phyloP scores from a whole-genome alignment of 2,797 vertebrate species.

The Eleutherodactylus coqui region DNA sequence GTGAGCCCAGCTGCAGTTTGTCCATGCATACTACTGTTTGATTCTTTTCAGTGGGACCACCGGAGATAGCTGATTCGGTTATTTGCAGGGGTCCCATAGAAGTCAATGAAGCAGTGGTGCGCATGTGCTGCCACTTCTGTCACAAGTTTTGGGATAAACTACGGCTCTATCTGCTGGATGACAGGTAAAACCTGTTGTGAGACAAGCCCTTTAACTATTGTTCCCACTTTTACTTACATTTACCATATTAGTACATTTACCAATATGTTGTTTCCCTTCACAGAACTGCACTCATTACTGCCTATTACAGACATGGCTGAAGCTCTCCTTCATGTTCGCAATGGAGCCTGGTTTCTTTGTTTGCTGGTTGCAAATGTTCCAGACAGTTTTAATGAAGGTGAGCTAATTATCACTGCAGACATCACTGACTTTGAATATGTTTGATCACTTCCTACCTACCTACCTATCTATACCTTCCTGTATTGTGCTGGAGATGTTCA shows the following conservation, averaged over 20 bases:
- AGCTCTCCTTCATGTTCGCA: constrained; percentile 92
- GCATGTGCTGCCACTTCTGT: too few relatives aligned
- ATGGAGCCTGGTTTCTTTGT: constrained; percentile 97
- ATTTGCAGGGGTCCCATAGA: too few relatives aligned
- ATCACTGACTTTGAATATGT: neutral
- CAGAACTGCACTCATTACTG: constrained; percentile 92
- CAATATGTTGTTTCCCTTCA: neutral
- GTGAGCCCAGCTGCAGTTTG: too few relatives aligned
- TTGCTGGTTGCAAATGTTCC: constrained; percentile 97
- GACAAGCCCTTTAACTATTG: too few relatives aligned
- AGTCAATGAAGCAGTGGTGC: too few relatives aligned
- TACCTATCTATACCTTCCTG: neutral
- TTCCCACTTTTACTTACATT: too few relatives aligned
- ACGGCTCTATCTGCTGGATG: too few relatives aligned
- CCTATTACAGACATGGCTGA: constrained; percentile 97
- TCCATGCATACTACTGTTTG: too few relatives aligned
- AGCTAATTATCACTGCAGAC: constrained; percentile 12
- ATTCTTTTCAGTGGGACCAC: too few relatives aligned
- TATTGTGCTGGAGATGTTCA: neutral
- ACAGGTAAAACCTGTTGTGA: too few relatives aligned
- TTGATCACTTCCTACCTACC: neutral
- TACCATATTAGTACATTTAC: neutral
- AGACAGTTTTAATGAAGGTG: constrained; percentile 98
- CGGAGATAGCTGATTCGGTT: too few relatives aligned
- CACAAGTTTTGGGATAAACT: too few relatives aligned